These are phyloP conservation scores for Cyphomyrus plagiostoma DNA, from an alignment of 2,113 vertebrate genomes.

Conservation along the genomic window DNA sequence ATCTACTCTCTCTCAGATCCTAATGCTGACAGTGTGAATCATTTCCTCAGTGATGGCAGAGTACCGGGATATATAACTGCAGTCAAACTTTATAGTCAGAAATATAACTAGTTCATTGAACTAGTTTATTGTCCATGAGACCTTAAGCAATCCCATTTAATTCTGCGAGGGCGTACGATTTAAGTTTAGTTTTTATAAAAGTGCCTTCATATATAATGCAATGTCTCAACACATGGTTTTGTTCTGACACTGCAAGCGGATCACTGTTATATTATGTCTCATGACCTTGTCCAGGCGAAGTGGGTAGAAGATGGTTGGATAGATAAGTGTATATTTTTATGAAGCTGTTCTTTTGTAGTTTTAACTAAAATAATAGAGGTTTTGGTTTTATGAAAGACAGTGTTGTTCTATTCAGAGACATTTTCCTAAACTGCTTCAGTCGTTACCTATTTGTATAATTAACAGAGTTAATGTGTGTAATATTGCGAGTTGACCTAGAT, in stretches of 20 bases:
- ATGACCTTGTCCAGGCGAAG: neutral
- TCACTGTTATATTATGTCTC: neutral
- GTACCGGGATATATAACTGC: neutral
- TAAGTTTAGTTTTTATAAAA: neutral
- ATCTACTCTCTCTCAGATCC: neutral
- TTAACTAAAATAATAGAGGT: neutral
- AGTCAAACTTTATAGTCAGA: neutral
- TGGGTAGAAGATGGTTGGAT: neutral
- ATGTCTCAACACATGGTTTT: neutral
- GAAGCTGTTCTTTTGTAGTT: neutral
- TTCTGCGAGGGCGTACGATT: neutral
- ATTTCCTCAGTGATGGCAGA: neutral
- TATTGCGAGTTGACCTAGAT: neutral
- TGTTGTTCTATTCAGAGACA: neutral
- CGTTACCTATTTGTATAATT: neutral
- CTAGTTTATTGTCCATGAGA: neutral
- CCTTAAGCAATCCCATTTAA: neutral
- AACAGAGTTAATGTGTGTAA: conserved; percentile 1
- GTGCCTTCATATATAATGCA: neutral
- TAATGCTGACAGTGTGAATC: neutral
- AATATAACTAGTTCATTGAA: neutral
- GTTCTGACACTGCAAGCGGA: neutral
- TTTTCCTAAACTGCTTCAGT: neutral
- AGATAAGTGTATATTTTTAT: neutral
- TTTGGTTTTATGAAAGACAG: neutral